Conservation (phyloP, 2,888 invertebrate genomes). For the Odontomyia ornata region DNA sequence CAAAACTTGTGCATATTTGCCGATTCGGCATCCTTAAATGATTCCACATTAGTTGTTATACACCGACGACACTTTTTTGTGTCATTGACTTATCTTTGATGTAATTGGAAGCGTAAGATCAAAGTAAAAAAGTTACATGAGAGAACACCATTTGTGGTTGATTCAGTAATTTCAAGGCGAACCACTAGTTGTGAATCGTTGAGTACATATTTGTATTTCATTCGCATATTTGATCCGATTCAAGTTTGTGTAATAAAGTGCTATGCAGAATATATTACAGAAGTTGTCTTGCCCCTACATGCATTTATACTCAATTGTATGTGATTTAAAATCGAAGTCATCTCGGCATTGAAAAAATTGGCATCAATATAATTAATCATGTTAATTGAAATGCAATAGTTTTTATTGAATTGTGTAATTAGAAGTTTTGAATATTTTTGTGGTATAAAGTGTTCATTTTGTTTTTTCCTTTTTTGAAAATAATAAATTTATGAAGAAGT, state of each 20-base stretch:
- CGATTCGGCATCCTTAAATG: no score
- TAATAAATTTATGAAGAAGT: no score
- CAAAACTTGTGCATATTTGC: no score
- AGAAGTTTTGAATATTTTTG: no score
- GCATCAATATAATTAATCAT: background rate
- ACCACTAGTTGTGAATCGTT: background rate
- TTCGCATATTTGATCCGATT: background rate
- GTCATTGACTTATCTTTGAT: conserved; percentile 1
- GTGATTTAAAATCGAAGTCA: background rate
- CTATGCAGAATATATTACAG: background rate
- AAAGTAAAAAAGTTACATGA: background rate
- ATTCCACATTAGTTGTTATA: no score
- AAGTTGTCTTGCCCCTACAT: background rate
- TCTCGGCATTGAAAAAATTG: background rate
- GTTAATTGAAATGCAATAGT: no score
- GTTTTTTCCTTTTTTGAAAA: no score
- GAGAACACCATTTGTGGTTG: background rate
- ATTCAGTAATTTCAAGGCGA: background rate
- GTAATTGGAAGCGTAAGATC: background rate
- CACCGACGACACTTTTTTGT: no score
- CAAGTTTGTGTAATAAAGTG: background rate
- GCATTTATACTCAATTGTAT: background rate
- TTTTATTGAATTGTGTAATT: no score
- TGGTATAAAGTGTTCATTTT: no score
- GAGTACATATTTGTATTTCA: background rate